Evolutionary conservation across 1,140 invertebrate species (phyloP).

Genomic region (Agraylea sexmaculata): DNA sequence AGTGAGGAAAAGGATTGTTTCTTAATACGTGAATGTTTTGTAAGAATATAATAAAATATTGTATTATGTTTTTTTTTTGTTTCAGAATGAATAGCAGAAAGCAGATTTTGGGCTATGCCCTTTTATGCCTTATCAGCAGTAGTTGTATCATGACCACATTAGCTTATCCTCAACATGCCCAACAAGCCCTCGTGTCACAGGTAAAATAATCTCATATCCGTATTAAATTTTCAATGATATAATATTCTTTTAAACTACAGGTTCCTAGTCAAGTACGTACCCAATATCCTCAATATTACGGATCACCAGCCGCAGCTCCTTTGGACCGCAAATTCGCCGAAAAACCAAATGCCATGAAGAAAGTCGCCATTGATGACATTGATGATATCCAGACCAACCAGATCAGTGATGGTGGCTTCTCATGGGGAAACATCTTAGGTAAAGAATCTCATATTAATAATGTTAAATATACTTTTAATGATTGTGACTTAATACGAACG

Average conservation of each 20-base stretch:
- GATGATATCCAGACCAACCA: slow-evolving; percentile 72
- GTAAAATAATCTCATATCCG: too few species aligned
- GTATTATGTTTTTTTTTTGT: slow-evolving; percentile 22
- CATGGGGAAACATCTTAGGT: slow-evolving; percentile 75
- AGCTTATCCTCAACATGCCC: slow-evolving; percentile 40
- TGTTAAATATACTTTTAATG: too few species aligned
- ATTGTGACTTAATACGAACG: too few species aligned
- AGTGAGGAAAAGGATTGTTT: too few species aligned
- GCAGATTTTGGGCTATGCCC: slow-evolving; percentile 37
- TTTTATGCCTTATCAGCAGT: slow-evolving; percentile 41
- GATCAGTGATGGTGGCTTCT: slow-evolving; percentile 64
- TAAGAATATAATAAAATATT: too few species aligned
- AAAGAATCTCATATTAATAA: slow-evolving; percentile 24
- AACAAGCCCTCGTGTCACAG: slow-evolving; percentile 32
- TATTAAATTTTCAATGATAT: slow-evolving; percentile 1
- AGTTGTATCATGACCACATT: slow-evolving; percentile 41
- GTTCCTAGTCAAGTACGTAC: slow-evolving; percentile 33
- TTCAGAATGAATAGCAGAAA: slow-evolving; percentile 36
- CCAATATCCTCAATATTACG: slow-evolving; percentile 41
- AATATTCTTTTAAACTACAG: slow-evolving; percentile 23
- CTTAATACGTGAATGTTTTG: too few species aligned
- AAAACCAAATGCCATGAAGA: slow-evolving; percentile 78
- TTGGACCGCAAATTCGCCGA: slow-evolving; percentile 69
- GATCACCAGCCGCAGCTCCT: slow-evolving; percentile 28
- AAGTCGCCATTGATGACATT: slow-evolving; percentile 67